Evolutionary conservation across 2,113 vertebrate genomes (phyloP), one percentile per base, ranked within the genome.

Genomic region (Salvelinus sp.): DNA sequence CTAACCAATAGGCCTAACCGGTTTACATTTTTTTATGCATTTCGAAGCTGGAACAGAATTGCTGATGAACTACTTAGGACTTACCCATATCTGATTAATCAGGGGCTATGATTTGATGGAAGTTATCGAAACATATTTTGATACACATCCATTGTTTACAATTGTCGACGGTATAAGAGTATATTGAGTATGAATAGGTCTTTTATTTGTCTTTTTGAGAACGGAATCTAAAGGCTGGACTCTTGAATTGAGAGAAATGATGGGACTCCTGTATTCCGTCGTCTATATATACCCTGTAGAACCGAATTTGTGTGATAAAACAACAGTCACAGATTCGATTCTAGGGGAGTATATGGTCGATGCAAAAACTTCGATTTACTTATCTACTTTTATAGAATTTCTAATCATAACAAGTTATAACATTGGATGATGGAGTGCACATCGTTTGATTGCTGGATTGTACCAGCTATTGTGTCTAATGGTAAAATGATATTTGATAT

Each of bases 281-380:
- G 87, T 94, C 93, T 95, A 95, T 94, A 95, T 95, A 92, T 95
- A 95, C 94, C 95, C 95, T 96, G 95, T 95, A 95, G 95, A 95
- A 94, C 93, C 93, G 94, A 96, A 95, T 95, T 95, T 96, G 94
- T 94, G 95, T 95, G 68, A 48, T 95, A 87, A 93, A 90, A 87
- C 88, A 90, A 92, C 75, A 93, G 94, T 96, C 96, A 96, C 96
- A 96, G 95, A 96, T 96, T 96, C 96, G 95, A 95, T 96, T 95
- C 94, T 96, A 96, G 96, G 96, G 96, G 96, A 96, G 95, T 96
- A 96, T 96, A 95, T 96, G 95, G 96, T 95, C 95, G 96, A 96
- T 96, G 96, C 93, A 96, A 96, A 95, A 95, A 95, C 96, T 92
- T 96, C 96, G 93, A 86, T 64, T 87, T 94, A 92, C 94, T 95